phyloP scores from a whole-genome alignment of 2,113 vertebrate genomes.

The Chiloscyllium plagiosum region DNA sequence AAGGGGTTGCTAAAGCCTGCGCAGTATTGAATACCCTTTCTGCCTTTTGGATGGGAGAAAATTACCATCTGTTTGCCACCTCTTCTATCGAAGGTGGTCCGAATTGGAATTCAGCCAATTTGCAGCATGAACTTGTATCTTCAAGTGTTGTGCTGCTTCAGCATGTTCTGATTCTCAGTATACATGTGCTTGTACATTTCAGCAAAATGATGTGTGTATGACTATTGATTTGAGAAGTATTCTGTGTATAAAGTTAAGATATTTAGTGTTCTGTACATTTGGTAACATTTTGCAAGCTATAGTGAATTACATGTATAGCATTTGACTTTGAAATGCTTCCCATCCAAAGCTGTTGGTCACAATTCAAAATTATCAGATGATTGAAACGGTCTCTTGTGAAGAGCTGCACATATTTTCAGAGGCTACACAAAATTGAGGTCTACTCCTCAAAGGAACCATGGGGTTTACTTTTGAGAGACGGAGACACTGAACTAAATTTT shows the following conservation, averaged over 20 bases:
- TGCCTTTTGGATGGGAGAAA: background rate
- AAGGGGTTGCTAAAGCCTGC: background rate
- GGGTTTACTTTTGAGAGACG: background rate
- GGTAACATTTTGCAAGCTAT: background rate
- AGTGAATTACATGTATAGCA: background rate
- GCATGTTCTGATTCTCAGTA: background rate
- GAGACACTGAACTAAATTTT: background rate
- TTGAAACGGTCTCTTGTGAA: background rate
- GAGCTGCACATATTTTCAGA: background rate
- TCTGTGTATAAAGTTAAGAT: background rate
- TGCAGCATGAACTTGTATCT: background rate
- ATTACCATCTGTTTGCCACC: background rate
- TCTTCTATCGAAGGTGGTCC: background rate
- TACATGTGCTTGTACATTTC: background rate
- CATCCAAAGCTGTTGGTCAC: background rate
- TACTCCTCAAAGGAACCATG: background rate
- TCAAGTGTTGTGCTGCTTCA: background rate
- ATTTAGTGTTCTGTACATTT: background rate
- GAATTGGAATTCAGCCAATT: background rate
- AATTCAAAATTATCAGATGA: background rate
- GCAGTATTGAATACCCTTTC: background rate
- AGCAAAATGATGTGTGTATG: background rate
- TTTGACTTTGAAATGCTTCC: background rate
- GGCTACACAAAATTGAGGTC: background rate
- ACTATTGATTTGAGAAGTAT: background rate